Base-by-base conservation (phyloP, 53 echinoderm and acorn worm genomes). In the Echinarachnius parma region DNA sequence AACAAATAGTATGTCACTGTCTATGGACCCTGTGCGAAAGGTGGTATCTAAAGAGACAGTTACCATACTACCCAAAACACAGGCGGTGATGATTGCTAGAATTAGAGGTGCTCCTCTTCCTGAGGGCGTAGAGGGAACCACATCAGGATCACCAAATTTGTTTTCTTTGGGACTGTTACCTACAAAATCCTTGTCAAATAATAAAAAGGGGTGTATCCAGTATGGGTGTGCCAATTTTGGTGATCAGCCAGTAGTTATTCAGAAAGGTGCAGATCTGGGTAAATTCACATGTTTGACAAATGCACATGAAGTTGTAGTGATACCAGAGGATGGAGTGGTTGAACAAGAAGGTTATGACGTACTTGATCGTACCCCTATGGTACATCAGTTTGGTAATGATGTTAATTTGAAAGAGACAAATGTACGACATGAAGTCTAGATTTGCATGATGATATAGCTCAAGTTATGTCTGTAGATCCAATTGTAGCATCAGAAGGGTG, bases 141-240 rank as follows among this genome's bases (percentile, higher is more conserved):
- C n/a, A n/a, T n/a, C n/a, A n/a, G n/a, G n/a, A n/a, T n/a, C n/a
- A n/a, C n/a, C n/a, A n/a, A n/a, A n/a, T n/a, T n/a, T 79, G 61
- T 61, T 46, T 21, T 30, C 32, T 21, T 42, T 47, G 45, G 77
- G 79, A 26, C 32, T 67, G 20, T 34, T 67, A 26, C 39, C 79
- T 31, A 52, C 55, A 48, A 79, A 67, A 28, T 79, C 79, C 32
- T 53, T 79, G 56, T 66, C 79, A 28, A 34, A 23, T 4, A 79
- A 79, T 30, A 66, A 79, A 27, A 21, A 57, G 16, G 64, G 64
- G 34, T 30, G 28, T 13, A 48, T 66, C 11, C 79, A 67, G 29
- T 79, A 47, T 79, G 79, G 28, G 7, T 66, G 79, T 79, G 79
- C 79, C 20, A 80, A 80, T 53, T 78, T 78, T 50, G 30, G 26